Base-by-base conservation (phyloP, 2,113 vertebrate genomes). In the Phalacrocorax brasilianus region DNA sequence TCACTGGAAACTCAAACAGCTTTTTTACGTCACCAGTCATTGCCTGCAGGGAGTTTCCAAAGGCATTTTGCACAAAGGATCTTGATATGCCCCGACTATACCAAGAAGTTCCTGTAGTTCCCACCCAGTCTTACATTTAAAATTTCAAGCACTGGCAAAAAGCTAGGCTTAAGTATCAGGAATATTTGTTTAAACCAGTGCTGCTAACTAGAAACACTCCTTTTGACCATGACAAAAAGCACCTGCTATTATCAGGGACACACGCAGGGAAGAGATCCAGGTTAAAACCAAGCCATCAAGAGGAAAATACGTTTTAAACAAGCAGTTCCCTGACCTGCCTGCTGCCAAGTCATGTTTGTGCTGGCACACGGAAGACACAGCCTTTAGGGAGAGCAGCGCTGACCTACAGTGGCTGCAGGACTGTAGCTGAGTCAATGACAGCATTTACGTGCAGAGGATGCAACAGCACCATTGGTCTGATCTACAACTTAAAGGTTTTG, bases 371-470 rank as follows among this genome's bases (percentile, higher is more conserved):
- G 27, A 3, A 20, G 32, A 58, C 10, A 58, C 10, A 28, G 65
- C 9, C 76, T n/a, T 24, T 0, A 5, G 44, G 2, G 0, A 15
- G 15, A 9, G 35, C 49, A 14, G 40, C 2, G 1, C 40, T 20
- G 26, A 14, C 30, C 0, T 4, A 4, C 28, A 20, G 66, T 1
- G 1, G 30, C 47, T 17, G 28, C 15, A n/a, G 45, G 33, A 9
- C 66, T 11, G 20, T 1, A 30, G 18, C 12, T 0, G 5, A 28
- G 28, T 15, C 1, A 1, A 5, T 8, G 14, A 38, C 1, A 1
- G 27, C 1, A 1, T 13, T 56, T 18, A 26, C 14, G 13, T 0
- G 8, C 27, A 56, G 47, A 53, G 13, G 53, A 42, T 12, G 30
- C 40, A 26, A 27, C 0, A 0, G 52, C 61, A 67, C 18, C 3